Evolutionary conservation across 2,888 invertebrate genomes (phyloP), one percentile per base, ranked within the genome.

Genomic region (Cheilosia vernalis): DNA sequence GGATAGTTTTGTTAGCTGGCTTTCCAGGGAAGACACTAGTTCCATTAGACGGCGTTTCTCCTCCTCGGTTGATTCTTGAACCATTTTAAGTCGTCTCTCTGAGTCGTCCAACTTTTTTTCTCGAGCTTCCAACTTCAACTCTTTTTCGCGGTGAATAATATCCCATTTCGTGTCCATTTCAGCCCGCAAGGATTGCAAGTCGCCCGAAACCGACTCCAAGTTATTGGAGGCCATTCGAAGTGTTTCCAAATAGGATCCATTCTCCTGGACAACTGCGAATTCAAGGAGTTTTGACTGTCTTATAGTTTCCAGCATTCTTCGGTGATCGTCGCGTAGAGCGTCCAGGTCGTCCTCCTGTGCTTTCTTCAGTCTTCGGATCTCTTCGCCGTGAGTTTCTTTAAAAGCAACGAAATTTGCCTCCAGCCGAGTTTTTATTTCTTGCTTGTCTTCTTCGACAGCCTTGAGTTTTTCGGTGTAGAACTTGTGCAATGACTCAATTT

Each of bases 251-350:
- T 92, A 92, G 7, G 90, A 91, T 10, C 89, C 89, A 87, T 90
- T 92, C 55, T 92, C 92, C 60, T 92, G 92, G 3, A 91, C 87
- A 1, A 90, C 88, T 0, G 92, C 89, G 76, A 92, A 91, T 73
- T 92, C 92, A 2, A 92, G 77, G 61, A 90, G 70, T 77, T 92
- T 92, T 4, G 91, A 89, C 77, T 92, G 91, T 33, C 92, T 87
- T 4, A 92, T 89, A n/a, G 89, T 91, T 15, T 91, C 91, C 42
- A 91, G 72, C 89, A 90, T 90, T 17, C 87, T 88, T 5, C 88
- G 88, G 51, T 90, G 89, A 15, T 91, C 90, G 17, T 89, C 88
- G 58, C 88, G 88, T 2, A 91, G 2, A 17, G 87, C 83, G 9
- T 89, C 89, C 10, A 92, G 49, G 56, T 92, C 90, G 19, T 89